Conservation (phyloP, 2,888 invertebrate species). For the Pegoplata infirma region DNA sequence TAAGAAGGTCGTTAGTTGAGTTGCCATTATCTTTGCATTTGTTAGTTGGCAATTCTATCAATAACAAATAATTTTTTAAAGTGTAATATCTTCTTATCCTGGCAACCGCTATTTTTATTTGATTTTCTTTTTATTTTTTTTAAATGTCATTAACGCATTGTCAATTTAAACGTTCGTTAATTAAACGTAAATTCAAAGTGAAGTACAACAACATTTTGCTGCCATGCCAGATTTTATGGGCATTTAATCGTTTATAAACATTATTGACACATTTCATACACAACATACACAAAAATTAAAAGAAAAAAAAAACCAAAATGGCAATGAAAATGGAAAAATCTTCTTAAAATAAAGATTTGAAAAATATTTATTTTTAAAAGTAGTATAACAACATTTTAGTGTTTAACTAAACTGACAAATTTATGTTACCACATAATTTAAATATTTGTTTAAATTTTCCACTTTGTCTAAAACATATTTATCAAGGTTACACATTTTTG, state of each 20-base stretch:
- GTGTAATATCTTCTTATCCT: slow-evolving; percentile 44
- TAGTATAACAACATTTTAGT: not conserved
- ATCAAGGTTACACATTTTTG: not conserved
- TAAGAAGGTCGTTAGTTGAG: no score
- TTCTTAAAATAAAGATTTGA: not conserved
- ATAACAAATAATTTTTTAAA: no score
- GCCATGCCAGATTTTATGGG: slow-evolving; percentile 57
- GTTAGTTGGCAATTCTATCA: no score
- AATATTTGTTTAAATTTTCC: not conserved
- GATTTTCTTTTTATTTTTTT: slow-evolving; percentile 27
- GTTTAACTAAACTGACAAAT: not conserved
- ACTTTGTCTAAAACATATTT: not conserved
- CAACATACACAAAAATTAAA: not conserved
- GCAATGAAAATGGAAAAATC: not conserved
- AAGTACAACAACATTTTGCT: slow-evolving; percentile 58
- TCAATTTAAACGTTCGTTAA: slow-evolving; percentile 63
- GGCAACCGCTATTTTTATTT: slow-evolving; percentile 27
- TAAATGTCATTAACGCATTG: slow-evolving; percentile 63
- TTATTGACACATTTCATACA: slow-evolving; percentile 60
- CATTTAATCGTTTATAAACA: slow-evolving; percentile 63
- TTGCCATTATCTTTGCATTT: no score
- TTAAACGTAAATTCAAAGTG: slow-evolving; percentile 61
- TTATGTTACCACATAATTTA: not conserved
- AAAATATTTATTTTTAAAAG: not conserved
- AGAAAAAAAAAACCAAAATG: no score